Conservation (phyloP, 2,888 invertebrate species). For the Diarsia dahlii region DNA sequence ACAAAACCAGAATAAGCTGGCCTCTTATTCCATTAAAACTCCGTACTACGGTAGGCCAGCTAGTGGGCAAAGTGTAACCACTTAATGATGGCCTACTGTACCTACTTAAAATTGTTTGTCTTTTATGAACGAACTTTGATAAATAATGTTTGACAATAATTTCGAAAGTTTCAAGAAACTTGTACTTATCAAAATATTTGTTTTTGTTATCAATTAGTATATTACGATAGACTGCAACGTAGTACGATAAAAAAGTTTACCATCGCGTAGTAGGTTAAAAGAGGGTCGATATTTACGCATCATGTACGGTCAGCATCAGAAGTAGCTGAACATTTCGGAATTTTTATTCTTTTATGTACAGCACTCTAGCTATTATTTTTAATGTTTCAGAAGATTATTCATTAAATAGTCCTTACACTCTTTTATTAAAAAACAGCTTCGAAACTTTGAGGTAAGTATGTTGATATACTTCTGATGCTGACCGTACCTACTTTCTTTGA, state of each 20-base stretch:
- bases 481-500: background rate
- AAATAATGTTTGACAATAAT: constrained; percentile 22
- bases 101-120: constrained; percentile 24
- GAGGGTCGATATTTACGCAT: background rate
- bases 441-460: too few species aligned
- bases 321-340: too few species aligned
- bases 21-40: background rate
- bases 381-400: too few species aligned
- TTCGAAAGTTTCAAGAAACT: constrained; percentile 29
- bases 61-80: background rate
- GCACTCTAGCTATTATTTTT: too few species aligned
- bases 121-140: constrained; percentile 27
- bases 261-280: background rate
- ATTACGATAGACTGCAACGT: constrained; percentile 1
- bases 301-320: too few species aligned
- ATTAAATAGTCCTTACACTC: too few species aligned
- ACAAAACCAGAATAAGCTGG: background rate
- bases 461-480: too few species aligned
- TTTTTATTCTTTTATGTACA: too few species aligned
- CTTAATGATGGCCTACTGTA: background rate
- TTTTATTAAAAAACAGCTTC: too few species aligned
- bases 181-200: constrained; percentile 28
- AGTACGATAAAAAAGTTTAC: background rate
- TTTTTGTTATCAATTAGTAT: constrained; percentile 31
- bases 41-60: background rate